These are phyloP conservation scores for Plectrocnemia conspersa DNA, from an alignment of 1,140 invertebrate species.

Conservation along the genomic window DNA sequence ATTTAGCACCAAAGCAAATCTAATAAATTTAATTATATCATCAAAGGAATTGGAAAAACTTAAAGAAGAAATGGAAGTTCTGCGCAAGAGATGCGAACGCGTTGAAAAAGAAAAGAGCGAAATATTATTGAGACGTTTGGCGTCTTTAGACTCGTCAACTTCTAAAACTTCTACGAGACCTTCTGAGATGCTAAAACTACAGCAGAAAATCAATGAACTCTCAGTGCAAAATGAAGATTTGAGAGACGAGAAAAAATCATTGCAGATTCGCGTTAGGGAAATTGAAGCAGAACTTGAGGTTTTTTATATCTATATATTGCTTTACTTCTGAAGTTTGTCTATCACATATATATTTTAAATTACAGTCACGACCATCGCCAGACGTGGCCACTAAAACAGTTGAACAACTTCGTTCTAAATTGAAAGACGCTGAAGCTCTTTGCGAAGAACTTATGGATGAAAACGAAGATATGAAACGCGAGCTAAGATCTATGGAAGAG, in stretches of 20 bases:
- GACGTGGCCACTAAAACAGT: slow-evolving; percentile 54
- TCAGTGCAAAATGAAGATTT: slow-evolving; percentile 73
- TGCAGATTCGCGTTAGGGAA: slow-evolving; percentile 65
- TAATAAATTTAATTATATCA: not conserved
- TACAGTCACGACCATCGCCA: slow-evolving; percentile 47
- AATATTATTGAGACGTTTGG: slow-evolving; percentile 68
- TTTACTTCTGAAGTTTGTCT: not conserved
- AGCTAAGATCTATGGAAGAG: slow-evolving; percentile 86
- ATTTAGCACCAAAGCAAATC: not conserved
- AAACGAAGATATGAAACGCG: slow-evolving; percentile 92
- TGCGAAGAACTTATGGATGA: slow-evolving; percentile 94
- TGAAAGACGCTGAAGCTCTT: slow-evolving; percentile 78
- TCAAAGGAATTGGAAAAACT: slow-evolving; percentile 61
- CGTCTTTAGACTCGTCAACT: slow-evolving; percentile 69
- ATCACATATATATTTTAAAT: not conserved
- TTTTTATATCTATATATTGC: too few species aligned
- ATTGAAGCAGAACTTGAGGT: slow-evolving; percentile 64
- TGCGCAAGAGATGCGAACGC: slow-evolving; percentile 68
- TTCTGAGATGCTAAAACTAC: slow-evolving; percentile 66
- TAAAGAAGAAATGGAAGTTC: slow-evolving; percentile 62
- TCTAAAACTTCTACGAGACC: slow-evolving; percentile 60
- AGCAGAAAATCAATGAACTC: slow-evolving; percentile 79
- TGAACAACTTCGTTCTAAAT: slow-evolving; percentile 72
- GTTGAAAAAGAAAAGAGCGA: slow-evolving; percentile 85
- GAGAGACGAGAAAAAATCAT: slow-evolving; percentile 74